phyloP scores from a whole-genome alignment of 1,140 invertebrate species.

The Rhopalosiphum maidis region DNA sequence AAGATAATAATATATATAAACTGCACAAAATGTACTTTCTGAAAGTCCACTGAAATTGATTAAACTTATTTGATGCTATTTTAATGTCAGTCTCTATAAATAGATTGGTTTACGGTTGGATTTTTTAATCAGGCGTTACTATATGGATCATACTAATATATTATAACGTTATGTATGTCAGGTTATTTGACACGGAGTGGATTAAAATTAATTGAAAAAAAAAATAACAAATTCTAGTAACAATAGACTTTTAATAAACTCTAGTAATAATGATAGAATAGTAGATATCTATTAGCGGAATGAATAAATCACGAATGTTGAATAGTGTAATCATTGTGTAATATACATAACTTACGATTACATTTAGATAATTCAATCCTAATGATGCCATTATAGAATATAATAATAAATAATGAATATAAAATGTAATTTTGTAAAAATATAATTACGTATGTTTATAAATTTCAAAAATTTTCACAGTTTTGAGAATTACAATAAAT shows the following conservation, averaged over 20 bases:
- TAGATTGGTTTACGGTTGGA: not conserved
- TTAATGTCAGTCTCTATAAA: not conserved
- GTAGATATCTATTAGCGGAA: not conserved
- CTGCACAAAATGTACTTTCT: slow-evolving; percentile 22
- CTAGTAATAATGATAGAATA: too few relatives aligned
- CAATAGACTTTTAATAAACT: not conserved
- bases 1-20: slow-evolving; percentile 19
- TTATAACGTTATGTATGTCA: not conserved
- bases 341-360: too few relatives aligned
- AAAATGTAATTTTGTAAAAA: not conserved
- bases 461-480: not conserved
- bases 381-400: not conserved
- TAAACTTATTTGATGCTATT: slow-evolving; percentile 33
- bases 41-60: slow-evolving; percentile 29
- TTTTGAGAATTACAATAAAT: too few relatives aligned
- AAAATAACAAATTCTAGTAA: not conserved
- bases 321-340: not conserved
- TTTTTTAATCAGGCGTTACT: not conserved
- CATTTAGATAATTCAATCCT: not conserved
- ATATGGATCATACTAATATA: not conserved
- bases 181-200: not conserved
- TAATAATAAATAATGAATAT: not conserved
- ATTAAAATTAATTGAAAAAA: not conserved
- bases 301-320: not conserved
- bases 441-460: not conserved